Base-by-base conservation (phyloP, 2,888 invertebrate species). In the Drosophila acutilabella region DNA sequence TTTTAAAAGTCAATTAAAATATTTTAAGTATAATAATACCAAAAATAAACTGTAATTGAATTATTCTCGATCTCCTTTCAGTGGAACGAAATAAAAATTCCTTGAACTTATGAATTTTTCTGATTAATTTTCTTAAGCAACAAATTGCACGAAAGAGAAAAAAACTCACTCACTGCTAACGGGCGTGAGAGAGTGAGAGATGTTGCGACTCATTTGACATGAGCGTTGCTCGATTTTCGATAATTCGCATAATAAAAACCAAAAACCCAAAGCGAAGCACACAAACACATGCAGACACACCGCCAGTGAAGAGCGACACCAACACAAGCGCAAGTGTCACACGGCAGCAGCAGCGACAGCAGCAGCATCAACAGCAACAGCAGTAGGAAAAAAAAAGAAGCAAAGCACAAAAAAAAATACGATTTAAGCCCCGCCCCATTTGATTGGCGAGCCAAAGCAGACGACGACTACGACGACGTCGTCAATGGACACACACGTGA, bases 361-460 rank as follows among this genome's bases (percentile, higher is more conserved):
- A 64, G 48, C 66, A 73, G 58, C 65, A 67, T 54, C 64, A 68
- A 47, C 58, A 60, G 10, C 18, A 64, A 23, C 13, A 30, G 30
- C 30, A 30, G 30, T 30, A 30, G 8, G 30, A 30, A 30, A 44
- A 67, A 67, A 70, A 65, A 74, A 65, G 33, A 41, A 68, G 53
- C 42, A 61, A 65, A 87, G 78, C 66, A 76, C 66, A 76, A 64
- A 64, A 59, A 58, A 57, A 61, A 60, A 77, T 79, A 66, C 57
- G 71, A 82, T 87, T 88, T 90, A 91, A 89, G 91, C 91, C 89
- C 91, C 90, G 90, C 90, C 90, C 89, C 90, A 87, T 91, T 91
- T 86, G 91, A 90, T 90, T 90, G 91, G 90, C 85, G 90, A 88
- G 84, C 84, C 80, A 74, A 82, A 80, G 77, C 83, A 80, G 68